These are phyloP conservation scores for Eptesicus fuscus DNA, from an alignment of 2,113 vertebrate species.

Conservation along the genomic window DNA sequence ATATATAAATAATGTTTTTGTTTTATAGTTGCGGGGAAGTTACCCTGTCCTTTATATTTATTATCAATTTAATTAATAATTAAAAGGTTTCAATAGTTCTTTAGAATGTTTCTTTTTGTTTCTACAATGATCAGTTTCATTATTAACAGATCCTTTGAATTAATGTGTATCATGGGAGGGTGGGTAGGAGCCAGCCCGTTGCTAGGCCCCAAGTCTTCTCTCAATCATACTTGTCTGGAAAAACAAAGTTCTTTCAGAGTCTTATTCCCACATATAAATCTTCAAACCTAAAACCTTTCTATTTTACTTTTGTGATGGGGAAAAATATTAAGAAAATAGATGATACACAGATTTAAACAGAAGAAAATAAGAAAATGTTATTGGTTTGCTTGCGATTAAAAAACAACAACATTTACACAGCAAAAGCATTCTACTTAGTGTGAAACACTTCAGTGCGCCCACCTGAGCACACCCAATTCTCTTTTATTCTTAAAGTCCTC, in stretches of 20 bases:
- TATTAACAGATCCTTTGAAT: background rate
- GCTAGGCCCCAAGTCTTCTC: fast-evolving
- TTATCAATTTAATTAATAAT: background rate
- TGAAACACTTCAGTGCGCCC: background rate
- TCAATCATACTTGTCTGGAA: background rate
- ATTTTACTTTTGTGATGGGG: background rate
- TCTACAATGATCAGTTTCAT: background rate
- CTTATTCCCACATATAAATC: background rate
- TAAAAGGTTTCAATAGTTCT: background rate
- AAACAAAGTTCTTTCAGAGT: background rate
- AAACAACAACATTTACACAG: background rate
- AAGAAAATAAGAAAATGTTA: background rate
- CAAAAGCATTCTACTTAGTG: background rate
- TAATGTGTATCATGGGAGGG: fast-evolving
- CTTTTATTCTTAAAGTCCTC: background rate
- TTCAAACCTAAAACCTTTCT: background rate
- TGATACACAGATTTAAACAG: background rate
- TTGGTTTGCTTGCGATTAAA: background rate
- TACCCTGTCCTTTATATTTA: background rate
- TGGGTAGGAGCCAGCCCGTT: fast-evolving
- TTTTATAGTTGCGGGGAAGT: background rate
- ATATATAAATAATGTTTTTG: background rate
- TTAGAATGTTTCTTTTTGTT: background rate
- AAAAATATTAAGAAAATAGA: background rate
- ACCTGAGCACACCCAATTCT: background rate